Base-by-base conservation (phyloP, 2,888 invertebrate species). In the Diachrysia chrysitis region DNA sequence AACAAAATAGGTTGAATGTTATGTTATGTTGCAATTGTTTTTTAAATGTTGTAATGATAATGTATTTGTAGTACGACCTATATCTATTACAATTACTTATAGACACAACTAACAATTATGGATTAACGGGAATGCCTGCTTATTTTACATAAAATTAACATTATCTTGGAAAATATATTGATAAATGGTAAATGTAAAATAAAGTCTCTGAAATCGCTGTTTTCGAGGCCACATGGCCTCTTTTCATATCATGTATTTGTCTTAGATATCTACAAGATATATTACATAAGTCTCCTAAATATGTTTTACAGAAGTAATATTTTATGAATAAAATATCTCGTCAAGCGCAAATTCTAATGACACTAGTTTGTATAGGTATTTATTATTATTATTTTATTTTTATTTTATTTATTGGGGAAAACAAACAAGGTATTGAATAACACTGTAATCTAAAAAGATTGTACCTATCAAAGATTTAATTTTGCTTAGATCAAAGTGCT, bases 251-350 rank as follows among this genome's bases (percentile, higher is more conserved):
- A 51, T 17, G 21, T 16, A 19, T 51, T 19, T 48, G 19, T 17
- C 48, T 19, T 12, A 4, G 1, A 12, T 51, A 19, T 21, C 48
- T 51, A 2, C 10, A 51, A 51, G 19, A 51, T 19, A 48, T 19
- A 19, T 19, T 2, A 48, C 48, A 48, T 12, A 12, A 21, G 10
- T 19, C 17, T 46, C 19, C 19, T 48, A 19, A 48, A 51, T 21
- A 51, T 14, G 19, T 21, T 51, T 51, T 51, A 51, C 48, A 51
- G n/a, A n/a, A n/a, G n/a, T 51, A 42, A n/a, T 10, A n/a, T 42
- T 42, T n/a, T 51, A 51, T 51, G 48, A 51, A 51, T 51, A 51
- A 21, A 12, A 51, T 19, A 51, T 21, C 48, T 21, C 21, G 48
- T 19, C 19, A 51, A 51, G 10, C 17, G 19, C 14, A 21, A 4